These are phyloP conservation scores for Erethizon dorsatum DNA, from an alignment of 2,797 vertebrate species.

Conservation along the genomic window DNA sequence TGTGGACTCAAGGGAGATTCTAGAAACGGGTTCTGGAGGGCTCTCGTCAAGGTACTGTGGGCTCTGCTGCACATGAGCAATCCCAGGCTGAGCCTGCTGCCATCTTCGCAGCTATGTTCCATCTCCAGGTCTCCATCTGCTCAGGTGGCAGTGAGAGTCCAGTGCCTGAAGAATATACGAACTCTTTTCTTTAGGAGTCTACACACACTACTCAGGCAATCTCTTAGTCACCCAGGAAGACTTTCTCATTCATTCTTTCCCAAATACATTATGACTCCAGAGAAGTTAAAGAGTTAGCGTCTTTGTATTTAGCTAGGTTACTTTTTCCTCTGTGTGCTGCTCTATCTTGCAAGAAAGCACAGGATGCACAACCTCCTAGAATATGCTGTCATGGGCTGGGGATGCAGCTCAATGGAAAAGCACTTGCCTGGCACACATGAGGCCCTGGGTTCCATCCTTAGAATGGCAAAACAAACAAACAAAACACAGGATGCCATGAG, in stretches of 20 bases:
- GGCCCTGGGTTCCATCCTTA: background rate
- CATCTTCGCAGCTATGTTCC: background rate
- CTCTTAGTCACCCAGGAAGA: background rate
- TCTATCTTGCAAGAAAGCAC: background rate
- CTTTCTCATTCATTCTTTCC: background rate
- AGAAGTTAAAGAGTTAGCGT: background rate
- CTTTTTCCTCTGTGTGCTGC: background rate
- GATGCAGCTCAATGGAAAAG: background rate
- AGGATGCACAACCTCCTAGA: background rate
- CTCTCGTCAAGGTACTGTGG: background rate
- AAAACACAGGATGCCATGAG: background rate
- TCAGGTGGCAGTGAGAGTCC: background rate
- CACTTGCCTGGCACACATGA: background rate
- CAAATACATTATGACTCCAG: background rate
- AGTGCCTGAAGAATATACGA: background rate
- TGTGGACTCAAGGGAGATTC: background rate
- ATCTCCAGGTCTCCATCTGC: constrained; percentile 4
- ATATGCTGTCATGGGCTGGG: background rate
- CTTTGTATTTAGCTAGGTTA: background rate
- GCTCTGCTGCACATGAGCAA: background rate
- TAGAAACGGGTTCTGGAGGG: background rate
- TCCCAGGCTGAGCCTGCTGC: background rate
- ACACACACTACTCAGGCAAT: background rate
- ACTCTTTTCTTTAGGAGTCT: background rate
- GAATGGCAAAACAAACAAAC: background rate